Conservation (phyloP, 2,888 invertebrate genomes). For the Noctua janthina region DNA sequence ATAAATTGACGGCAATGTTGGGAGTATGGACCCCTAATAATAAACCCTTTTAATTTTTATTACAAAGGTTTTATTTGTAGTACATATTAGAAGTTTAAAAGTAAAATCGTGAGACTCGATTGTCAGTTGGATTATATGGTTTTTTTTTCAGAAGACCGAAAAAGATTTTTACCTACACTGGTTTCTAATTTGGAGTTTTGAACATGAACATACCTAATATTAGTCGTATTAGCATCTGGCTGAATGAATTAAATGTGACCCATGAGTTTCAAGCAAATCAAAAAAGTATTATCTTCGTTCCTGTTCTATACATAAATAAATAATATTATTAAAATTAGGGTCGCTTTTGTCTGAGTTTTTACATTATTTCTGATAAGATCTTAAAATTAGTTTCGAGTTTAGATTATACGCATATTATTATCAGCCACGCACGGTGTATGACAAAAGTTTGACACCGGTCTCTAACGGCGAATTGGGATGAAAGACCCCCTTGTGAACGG, state of each 20-base stretch:
- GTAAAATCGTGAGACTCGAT: not conserved
- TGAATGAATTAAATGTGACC: not conserved
- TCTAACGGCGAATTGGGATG: conserved; percentile 76
- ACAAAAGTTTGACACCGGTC: conserved; percentile 72
- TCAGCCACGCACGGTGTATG: conserved; percentile 51
- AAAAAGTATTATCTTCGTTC: not conserved
- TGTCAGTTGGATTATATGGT: not conserved
- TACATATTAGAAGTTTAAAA: conserved; percentile 4
- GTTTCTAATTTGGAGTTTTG: not conserved
- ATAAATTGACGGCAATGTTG: conserved; percentile 21
- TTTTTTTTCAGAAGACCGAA: not conserved
- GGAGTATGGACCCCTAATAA: conserved; percentile 26
- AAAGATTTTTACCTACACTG: not conserved
- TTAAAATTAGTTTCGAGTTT: conserved; percentile 60
- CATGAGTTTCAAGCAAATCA: not conserved
- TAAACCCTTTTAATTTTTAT: conserved; percentile 34
- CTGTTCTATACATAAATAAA: not conserved
- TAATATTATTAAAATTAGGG: conserved; percentile 14
- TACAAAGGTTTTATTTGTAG: conserved; percentile 6
- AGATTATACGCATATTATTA: conserved; percentile 56
- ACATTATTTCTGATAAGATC: conserved; percentile 62
- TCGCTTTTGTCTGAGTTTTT: conserved; percentile 27
- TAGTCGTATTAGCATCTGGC: not conserved
- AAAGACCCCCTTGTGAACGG: conserved; percentile 81
- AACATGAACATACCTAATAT: not conserved